A percentile compares a stretch with the other conserved stretches of the same genome.
phyloP scores from a whole-genome alignment of 2,888 invertebrate genomes.

The Drosophila kuntzei region DNA sequence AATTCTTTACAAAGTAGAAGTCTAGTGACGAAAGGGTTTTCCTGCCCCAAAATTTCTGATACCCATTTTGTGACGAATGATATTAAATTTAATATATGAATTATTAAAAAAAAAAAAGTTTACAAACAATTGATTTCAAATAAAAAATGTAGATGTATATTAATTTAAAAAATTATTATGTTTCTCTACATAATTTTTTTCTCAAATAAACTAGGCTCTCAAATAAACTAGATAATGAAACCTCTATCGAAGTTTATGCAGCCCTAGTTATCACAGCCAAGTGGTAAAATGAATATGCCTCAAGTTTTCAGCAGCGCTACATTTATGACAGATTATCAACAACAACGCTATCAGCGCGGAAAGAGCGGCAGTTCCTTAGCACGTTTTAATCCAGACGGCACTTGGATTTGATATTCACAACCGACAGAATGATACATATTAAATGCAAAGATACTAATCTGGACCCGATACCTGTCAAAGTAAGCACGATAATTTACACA shows the following conservation, averaged over 20 bases:
- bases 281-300: slow-evolving; percentile 24
- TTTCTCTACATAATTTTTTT: no score
- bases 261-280: background rate
- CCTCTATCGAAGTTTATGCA: background rate
- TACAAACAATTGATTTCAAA: no score
- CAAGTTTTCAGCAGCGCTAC: slow-evolving; percentile 37
- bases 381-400: slow-evolving; percentile 26
- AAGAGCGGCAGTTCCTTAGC: slow-evolving; percentile 41
- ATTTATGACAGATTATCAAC: slow-evolving; percentile 50
- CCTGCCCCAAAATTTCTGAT: no score
- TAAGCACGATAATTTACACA: slow-evolving; percentile 33
- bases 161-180: no score
- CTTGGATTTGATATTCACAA: slow-evolving; percentile 9
- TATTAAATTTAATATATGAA: no score
- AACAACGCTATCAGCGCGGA: slow-evolving; percentile 44
- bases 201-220: no score
- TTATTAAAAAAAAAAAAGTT: no score
- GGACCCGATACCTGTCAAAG: slow-evolving; percentile 76
- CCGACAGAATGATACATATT: slow-evolving; percentile 67
- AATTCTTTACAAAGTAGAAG: no score
- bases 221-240: no score
- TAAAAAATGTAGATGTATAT: no score
- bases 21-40: no score
- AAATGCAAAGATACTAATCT: slow-evolving; percentile 77
- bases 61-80: no score